Evolutionary conservation across 2,888 invertebrate genomes (phyloP).

Genomic region (Ochropleura leucogaster): DNA sequence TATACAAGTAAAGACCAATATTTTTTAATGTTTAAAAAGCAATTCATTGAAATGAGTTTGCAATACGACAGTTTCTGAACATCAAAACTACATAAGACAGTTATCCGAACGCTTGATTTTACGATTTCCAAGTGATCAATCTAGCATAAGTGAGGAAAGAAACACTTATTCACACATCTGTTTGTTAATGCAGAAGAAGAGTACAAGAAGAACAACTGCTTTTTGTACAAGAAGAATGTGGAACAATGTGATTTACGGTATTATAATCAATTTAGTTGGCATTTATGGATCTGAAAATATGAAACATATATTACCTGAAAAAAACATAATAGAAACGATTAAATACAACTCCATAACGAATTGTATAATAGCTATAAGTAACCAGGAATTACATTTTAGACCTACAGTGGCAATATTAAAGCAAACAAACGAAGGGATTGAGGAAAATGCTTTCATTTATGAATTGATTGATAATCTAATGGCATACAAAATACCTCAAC

Average conservation of each 20-base stretch:
- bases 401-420: constrained; percentile 64
- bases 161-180: neutral
- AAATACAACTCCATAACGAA: constrained; percentile 51
- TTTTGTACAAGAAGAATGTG: constrained; percentile 30
- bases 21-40: neutral
- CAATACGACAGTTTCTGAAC: neutral
- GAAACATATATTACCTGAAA: neutral
- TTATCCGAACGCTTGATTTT: neutral
- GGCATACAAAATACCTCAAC: constrained; percentile 52
- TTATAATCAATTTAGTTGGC: constrained; percentile 3
- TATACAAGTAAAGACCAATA: neutral
- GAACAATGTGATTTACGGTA: constrained; percentile 8
- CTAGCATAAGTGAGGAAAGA: neutral
- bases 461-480: constrained; percentile 59
- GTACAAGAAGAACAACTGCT: neutral
- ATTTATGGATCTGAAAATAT: neutral
- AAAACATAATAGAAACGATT: neutral
- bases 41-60: neutral
- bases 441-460: constrained; percentile 53
- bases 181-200: neutral
- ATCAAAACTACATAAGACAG: neutral
- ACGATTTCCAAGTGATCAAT: neutral
- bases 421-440: constrained; percentile 14
- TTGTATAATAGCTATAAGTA: constrained; percentile 64
- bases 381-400: constrained; percentile 53